Conservation (phyloP, 2,888 invertebrate species). For the Empis stercorea region DNA sequence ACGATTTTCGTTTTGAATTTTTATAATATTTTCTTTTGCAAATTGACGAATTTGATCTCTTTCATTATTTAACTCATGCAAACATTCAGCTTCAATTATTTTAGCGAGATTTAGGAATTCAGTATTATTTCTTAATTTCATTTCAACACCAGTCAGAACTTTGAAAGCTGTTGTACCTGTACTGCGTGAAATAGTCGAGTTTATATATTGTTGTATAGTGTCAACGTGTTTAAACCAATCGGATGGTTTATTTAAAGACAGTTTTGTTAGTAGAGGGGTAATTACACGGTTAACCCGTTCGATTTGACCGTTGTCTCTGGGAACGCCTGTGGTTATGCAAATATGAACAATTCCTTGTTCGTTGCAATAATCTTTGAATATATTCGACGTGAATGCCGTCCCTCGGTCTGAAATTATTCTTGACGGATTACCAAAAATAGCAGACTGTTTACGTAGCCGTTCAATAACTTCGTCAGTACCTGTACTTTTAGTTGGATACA, state of each 20-base stretch:
- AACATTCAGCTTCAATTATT: too few relatives aligned
- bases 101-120: too few relatives aligned
- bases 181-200: slow-evolving; percentile 14
- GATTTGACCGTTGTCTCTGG: slow-evolving; percentile 27
- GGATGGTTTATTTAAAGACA: too few relatives aligned
- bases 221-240: too few relatives aligned
- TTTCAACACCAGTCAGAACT: slow-evolving; percentile 6
- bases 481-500: slow-evolving; percentile 1
- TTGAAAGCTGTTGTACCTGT: slow-evolving; percentile 22
- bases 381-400: slow-evolving; percentile 25
- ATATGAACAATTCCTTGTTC: slow-evolving; percentile 20
- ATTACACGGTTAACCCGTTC: slow-evolving; percentile 22
- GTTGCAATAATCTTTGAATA: slow-evolving; percentile 22
- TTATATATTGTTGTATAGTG: too few relatives aligned
- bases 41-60: slow-evolving; percentile 6
- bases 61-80: background rate
- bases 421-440: slow-evolving; percentile 10
- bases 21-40: slow-evolving; percentile 5
- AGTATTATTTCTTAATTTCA: background rate
- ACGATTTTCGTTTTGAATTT: slow-evolving; percentile 7
- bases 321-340: slow-evolving; percentile 20
- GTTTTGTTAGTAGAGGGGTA: slow-evolving; percentile 23
- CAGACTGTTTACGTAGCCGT: background rate
- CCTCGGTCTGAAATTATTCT: slow-evolving; percentile 28
- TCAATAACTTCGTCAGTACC: background rate